Base-by-base conservation (phyloP, 2,888 invertebrate species). In the Phanerotoma sp. region DNA sequence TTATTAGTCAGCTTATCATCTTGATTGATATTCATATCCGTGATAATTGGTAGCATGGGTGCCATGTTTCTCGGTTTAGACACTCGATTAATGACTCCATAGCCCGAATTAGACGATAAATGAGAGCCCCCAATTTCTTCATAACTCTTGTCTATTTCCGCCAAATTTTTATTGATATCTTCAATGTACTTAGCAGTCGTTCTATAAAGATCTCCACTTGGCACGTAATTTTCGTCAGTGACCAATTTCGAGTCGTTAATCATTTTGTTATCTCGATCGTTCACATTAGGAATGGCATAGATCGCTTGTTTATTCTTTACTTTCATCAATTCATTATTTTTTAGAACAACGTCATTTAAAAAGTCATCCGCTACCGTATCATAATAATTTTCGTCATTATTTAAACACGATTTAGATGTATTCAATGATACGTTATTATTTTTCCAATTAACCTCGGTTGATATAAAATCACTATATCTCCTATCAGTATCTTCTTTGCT, bases 131-230 rank as follows among this genome's bases (percentile, higher is more conserved):
- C 61, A 9, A 72, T 54, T 38, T 71, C 69, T 48, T 71, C 73
- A 60, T 71, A 72, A 20, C 69, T 74, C 46, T 73, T 70, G 38
- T 74, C 74, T 46, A 75, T 74, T 54, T 74, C 74, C 0, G 74
- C 74, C 10, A 75, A 69, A 54, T 75, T 75, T 7, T 65, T 62
- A 50, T 75, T 75, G 10, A 75, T 71, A 44, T 75, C 74, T 45
- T 75, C 74, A 56, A 75, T 75, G 58, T 74, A 75, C 45, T 67
- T 67, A 1, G 68, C 69, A 2, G 73, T 72, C 33, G 70, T 72
- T 6, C 71, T 65, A 35, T 72, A 73, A 3, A 73, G 64, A 63
- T 73, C 73, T 13, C 73, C 73, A 37, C 73, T 72, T 0, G 72
- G 71, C 1, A 74, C 72, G 54, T 74, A 73, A 58, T 74, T 73